phyloP scores from a whole-genome alignment of 92 coral and sea anemone genomes.

The Ricordea florida region DNA sequence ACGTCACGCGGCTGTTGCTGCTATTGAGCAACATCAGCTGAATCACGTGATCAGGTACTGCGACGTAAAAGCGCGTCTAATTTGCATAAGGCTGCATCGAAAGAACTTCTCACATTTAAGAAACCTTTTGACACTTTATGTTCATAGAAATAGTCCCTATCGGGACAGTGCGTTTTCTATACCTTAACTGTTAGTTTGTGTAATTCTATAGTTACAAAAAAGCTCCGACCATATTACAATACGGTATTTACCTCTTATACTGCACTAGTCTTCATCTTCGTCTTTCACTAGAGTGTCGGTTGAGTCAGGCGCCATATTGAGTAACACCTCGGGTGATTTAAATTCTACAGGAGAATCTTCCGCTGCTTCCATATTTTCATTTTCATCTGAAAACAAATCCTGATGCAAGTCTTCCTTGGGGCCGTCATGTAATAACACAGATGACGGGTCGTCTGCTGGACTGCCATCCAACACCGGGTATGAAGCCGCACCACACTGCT shows the following conservation, averaged over 20 bases:
- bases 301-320: conserved; percentile 50
- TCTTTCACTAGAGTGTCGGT: background rate
- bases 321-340: conserved; percentile 76
- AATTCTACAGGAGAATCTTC: conserved; percentile 58
- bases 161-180: no score
- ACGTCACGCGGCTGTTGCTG: no score
- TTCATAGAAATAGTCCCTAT: no score
- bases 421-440: conserved; percentile 20
- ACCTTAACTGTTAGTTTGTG: no score
- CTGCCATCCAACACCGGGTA: background rate
- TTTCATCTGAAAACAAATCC: conserved; percentile 59
- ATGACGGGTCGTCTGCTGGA: background rate
- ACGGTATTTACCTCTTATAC: background rate
- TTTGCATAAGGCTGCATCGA: no score
- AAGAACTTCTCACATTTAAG: no score
- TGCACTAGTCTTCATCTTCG: conserved; percentile 2
- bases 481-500: background rate
- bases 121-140: no score
- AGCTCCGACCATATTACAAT: no score
- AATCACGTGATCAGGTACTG: no score
- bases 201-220: no score
- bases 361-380: conserved; percentile 62
- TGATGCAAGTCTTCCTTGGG: conserved; percentile 59
- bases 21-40: no score
- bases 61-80: no score